Evolutionary conservation across 1,140 invertebrate genomes (phyloP).

Genomic region (Drosophila chauvacae): DNA sequence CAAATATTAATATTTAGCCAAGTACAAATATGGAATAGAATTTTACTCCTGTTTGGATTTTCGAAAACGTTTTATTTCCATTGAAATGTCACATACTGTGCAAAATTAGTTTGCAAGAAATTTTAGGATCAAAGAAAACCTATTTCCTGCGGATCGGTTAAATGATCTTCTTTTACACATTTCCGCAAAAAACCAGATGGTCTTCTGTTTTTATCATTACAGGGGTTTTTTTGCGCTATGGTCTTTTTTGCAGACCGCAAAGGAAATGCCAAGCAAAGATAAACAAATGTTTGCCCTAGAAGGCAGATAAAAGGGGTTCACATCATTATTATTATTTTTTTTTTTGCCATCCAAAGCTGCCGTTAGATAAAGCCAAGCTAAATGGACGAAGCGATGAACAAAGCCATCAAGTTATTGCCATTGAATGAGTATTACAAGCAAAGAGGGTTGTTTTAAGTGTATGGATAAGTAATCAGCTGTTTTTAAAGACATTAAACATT

Average conservation of each 20-base stretch:
- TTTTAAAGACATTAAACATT: neutral
- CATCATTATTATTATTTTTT: slow-evolving; percentile 22
- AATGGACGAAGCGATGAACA: slow-evolving; percentile 19
- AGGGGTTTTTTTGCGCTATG: slow-evolving; percentile 13
- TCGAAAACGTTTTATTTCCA: neutral
- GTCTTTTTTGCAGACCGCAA: slow-evolving; percentile 55
- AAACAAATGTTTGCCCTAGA: slow-evolving; percentile 56
- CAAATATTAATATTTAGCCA: slow-evolving; percentile 2
- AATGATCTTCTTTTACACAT: slow-evolving; percentile 6
- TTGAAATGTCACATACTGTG: neutral
- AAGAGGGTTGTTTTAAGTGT: neutral
- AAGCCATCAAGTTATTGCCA: slow-evolving; percentile 18
- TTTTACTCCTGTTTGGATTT: neutral
- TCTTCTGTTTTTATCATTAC: slow-evolving; percentile 46
- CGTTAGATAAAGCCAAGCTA: slow-evolving; percentile 34
- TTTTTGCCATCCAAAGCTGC: slow-evolving; percentile 19
- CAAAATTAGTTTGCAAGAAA: neutral
- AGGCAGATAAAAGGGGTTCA: slow-evolving; percentile 51
- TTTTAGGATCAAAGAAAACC: neutral
- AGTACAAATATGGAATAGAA: neutral
- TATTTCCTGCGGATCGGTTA: neutral
- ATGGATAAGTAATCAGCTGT: neutral
- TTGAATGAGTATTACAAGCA: slow-evolving; percentile 3
- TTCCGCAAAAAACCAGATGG: slow-evolving; percentile 37
- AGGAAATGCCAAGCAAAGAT: slow-evolving; percentile 66